Base-by-base conservation (phyloP, 2,113 vertebrate species). In the Holacanthus passer region DNA sequence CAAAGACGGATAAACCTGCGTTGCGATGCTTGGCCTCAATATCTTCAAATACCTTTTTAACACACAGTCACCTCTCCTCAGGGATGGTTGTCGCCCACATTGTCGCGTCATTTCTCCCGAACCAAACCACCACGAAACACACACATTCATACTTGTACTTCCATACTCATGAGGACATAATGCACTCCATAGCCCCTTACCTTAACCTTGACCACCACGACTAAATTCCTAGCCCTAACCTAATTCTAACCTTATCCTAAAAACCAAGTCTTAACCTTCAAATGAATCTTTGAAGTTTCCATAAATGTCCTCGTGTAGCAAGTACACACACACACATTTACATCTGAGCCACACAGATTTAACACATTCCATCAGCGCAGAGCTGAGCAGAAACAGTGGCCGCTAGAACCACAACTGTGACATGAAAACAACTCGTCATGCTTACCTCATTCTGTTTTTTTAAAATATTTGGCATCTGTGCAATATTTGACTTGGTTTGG, bases 51-150 rank as follows among this genome's bases (percentile, higher is more conserved):
- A 79, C 70, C 71, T 78, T 58, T 63, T 35, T 27, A 24, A 16
- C 71, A 56, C 70, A 37, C 58, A 53, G 13, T 80, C 74, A 53
- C 81, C 73, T 68, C 77, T 87, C 79, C 67, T 91, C 90, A 92
- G 89, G 91, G 90, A 90, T 84, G 87, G 84, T 82, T 79, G 78
- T 86, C 64, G 16, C 80, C 58, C 69, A 37, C 67, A 48, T 17
- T 62, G 71, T 63, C 37, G 45, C 67, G 20, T 69, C 70, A 76
- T 29, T 70, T 20, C n/a, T 56, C 67, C n/a, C 48, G 16, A 24
- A 56, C 27, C 10, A 60, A 50, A 58, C 35, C 45, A 22, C 24
- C 59, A 58, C 53, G 13, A 66, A 12, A 27, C 29, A 29, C 48
- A 50, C 19, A 50, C 48, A 50, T 20, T 22, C 48, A 50, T 20